Base-by-base conservation (phyloP, 1,140 invertebrate genomes). In the Kradibia gibbosae region DNA sequence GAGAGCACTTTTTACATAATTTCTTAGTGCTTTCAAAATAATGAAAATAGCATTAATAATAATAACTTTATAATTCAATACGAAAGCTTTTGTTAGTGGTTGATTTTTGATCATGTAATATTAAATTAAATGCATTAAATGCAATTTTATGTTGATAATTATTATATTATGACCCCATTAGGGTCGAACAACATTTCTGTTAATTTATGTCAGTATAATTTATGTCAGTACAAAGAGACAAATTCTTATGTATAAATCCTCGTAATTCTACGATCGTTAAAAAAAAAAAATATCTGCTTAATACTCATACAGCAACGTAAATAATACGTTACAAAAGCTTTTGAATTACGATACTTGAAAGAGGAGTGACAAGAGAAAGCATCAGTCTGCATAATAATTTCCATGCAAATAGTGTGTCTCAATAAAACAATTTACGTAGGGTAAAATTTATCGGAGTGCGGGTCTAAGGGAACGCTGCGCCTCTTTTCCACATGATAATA, bases 361-460 rank as follows among this genome's bases (percentile, higher is more conserved):
- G 8, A 22, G 28, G 57, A 22, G 57, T 31, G 4, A 36, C 31
- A 11, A 65, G 31, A 36, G 25, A 73, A 73, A 73, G 53, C 20
- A 36, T 34, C 0, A 0, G 25, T 22, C 20, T 31, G 31, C 13
- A 53, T 55, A 50, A 50, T 55, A 31, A 73, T 73, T 73, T 55
- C 28, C 31, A 36, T 65, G 31, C 36, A 36, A 67, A 67, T 67
- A 5, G 36, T 39, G 22, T n/a, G 34, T 67, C 20, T 67, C 34
- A 39, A 67, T 67, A 39, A 67, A 39, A 67, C 20, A 67, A 67
- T 67, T 67, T 67, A 39, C 34, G 36, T 36, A 1, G 3, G 34
- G 15, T 17, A 60, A 39, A 67, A 67, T 67, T 67, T 67, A 67
- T 67, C 4, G 62, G 62, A 39, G 62, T 34, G 34, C 34, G 34